Evolutionary conservation across 2,113 vertebrate species (phyloP), one percentile per base, ranked within the genome.

Genomic region (Muntiacus reevesi): DNA sequence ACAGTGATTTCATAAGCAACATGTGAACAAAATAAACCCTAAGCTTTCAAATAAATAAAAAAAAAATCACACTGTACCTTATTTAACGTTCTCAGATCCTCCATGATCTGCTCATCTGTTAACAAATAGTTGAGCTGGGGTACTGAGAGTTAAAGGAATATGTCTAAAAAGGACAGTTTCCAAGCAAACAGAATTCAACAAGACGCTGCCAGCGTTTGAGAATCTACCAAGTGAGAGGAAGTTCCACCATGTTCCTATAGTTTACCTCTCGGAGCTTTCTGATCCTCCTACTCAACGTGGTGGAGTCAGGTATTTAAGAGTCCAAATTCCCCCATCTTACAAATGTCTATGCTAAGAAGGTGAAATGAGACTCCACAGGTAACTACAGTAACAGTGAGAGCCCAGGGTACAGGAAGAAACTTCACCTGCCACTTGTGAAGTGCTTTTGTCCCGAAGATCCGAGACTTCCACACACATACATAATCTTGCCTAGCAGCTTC

Each of bases 91-190:
- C 99, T 99, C 95, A 99, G 98, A 98, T 99, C 99, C 98, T 99
- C 99, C 99, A 99, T 99, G 98, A 99, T 99, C 98, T 99, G 99
- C 79, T 99, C 99, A 87, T 99, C 99, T 94, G 99, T 99, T 97
- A 99, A 98, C 98, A 99, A 98, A 91, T 99, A 99, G 98, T 99
- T 99, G 82, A 99, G 98, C 99, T 99, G 99, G 98, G 99, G 99
- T 99, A 98, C 92, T 93, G 55, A 79, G 97, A 99, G 99, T 99
- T 99, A 99, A 99, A 99, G 99, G 95, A 98, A 87, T 1, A 0
- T 64, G 16, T 21, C 30, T 17, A 33, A 71, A 94, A 82, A 64
- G 27, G n/a, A 59, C 1, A 9, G 57, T 47, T 95, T 50, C 60
- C 74, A 47, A 81, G 54, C 57, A 96, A 94, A 91, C 28, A 95